Base-by-base conservation (phyloP, 2,113 vertebrate species). In the Syngnathus floridae region DNA sequence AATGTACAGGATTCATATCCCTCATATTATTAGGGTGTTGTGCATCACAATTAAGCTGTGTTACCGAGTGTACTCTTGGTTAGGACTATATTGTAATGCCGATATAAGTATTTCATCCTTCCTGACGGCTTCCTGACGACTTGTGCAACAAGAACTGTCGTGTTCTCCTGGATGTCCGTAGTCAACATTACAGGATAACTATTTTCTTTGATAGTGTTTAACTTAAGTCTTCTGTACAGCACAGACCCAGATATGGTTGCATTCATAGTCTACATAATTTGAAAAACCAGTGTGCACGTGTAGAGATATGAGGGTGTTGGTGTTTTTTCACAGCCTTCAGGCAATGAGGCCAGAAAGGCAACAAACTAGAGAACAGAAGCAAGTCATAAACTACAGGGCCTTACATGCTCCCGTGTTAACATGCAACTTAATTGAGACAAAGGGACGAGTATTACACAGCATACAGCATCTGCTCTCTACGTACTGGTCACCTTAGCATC, bases 61-160 rank as follows among this genome's bases (percentile, higher is more conserved):
- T 66, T 54, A 70, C 69, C 31, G 67, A 74, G 76, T 67, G 75
- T 77, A 81, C 64, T 73, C 65, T 90, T 89, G 91, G 91, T 88
- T 90, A 93, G 92, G 88, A 84, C 73, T 13, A 46, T 62, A 60
- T 55, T 65, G 41, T 45, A 48, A 72, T 41, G 43, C 70, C 54
- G 16, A 55, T 38, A 8, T 65, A 73, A 72, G 49, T 16, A 43
- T 70, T 51, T 49, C 22, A 65, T 56, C 43, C 60, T 37, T 71
- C 62, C 71, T 57, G 7, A 21, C 17, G 40, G 48, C 60, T 37
- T 71, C 62, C 71, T 57, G 7, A 21, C 17, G 40, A 48, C 21
- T 3, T 49, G 35, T 63, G 64, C 66, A 71, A 40, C 64, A 38
- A 55, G 66, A 66, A 69, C 8, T 52, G 57, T 80, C 80, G 76